Evolutionary conservation across 2,113 vertebrate genomes (phyloP).

Genomic region (Morone saxatilis): DNA sequence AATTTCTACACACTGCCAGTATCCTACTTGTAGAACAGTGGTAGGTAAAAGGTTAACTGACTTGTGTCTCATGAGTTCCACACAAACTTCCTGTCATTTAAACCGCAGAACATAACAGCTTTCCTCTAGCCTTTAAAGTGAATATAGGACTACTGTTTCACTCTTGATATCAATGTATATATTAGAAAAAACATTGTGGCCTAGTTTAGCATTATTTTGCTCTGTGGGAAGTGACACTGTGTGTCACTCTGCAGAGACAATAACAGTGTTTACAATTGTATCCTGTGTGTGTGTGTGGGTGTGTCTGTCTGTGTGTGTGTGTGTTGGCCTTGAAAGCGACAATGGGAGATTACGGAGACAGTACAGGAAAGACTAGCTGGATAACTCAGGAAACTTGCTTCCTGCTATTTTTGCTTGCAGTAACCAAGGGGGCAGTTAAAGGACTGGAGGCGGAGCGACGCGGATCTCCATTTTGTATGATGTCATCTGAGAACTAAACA

Average conservation of each 20-base stretch:
- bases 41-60: too few relatives aligned
- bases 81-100: not conserved
- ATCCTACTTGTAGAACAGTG: too few relatives aligned
- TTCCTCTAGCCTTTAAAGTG: not conserved
- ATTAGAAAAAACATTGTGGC: not conserved
- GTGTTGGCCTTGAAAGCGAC: not conserved
- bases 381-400: slow-evolving; percentile 35
- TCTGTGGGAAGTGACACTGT: not conserved
- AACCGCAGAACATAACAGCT: not conserved
- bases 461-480: not conserved
- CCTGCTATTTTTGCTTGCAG: slow-evolving; percentile 5
- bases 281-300: not conserved
- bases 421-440: not conserved
- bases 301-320: not conserved
- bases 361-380: slow-evolving; percentile 37
- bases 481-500: not conserved
- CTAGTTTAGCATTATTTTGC: not conserved
- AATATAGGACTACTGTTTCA: not conserved
- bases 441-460: too few relatives aligned
- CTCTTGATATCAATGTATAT: not conserved
- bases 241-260: not conserved
- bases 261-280: not conserved
- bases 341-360: slow-evolving; percentile 21
- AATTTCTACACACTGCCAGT: too few relatives aligned
- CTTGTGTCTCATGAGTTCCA: not conserved